Base-by-base conservation (phyloP, 2,113 vertebrate genomes). In the Hystrix brachyura region DNA sequence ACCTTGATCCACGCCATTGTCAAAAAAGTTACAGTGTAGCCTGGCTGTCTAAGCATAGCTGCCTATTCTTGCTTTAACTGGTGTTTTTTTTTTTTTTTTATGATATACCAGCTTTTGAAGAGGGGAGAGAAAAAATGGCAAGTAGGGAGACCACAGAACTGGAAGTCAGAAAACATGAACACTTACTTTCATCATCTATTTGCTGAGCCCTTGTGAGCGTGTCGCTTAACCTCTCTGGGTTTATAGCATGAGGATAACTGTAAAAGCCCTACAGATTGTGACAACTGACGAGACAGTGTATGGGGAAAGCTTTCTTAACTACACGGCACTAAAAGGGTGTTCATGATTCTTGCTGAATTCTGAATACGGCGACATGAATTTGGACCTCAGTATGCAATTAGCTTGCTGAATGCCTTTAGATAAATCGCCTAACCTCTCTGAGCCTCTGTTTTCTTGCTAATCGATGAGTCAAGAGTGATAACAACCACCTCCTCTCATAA, bases 1-100 rank as follows among this genome's bases (percentile, higher is more conserved):
- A 48, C 62, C 86, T 84, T 94, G 92, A 83, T 95, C 88, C 64
- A 60, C n/a, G 62, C 94, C 87, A 71, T 38, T 84, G 78, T 97
- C 90, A 80, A 62, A 76, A 81, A 90, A 95, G 88, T 76, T 90
- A 21, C 8, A 0, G 65, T 12, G 51, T 38, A 34, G 76, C 76
- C 79, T 55, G 46, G 46, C 90, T 90, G 74, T 51, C 48, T 51
- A 43, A 59, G 43, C 25, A 8, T 21, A n/a, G 89, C 69, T 7
- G 64, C 55, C 88, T 81, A 38, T 48, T 90, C 88, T 87, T 79
- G 74, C 76, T 64, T 79, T 18, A 94, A 90, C 87, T 90, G 67
- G 38, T 55, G 43, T 57, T 71, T 95, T 87, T 64, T 7, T 62
- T 79, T 83, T 83, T 29, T 84, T 72, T 83, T 17, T 74, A 59